phyloP scores from a whole-genome alignment of 2,888 invertebrate species.

The Meteorus colon region DNA sequence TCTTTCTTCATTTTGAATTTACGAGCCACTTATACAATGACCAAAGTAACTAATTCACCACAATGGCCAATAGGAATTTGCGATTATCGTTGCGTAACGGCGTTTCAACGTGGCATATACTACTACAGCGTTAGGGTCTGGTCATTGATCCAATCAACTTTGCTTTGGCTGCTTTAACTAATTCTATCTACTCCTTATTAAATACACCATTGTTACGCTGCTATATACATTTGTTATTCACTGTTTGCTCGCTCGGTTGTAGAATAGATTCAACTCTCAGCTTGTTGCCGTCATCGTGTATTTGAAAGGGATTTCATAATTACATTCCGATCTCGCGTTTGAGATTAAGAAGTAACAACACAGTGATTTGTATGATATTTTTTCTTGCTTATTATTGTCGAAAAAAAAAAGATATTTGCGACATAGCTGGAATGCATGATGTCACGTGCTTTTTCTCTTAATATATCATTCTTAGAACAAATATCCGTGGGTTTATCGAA shows the following conservation, averaged over 20 bases:
- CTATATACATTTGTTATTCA: not conserved
- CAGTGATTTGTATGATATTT: constrained; percentile 7
- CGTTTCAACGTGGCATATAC: constrained; percentile 52
- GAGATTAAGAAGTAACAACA: constrained; percentile 29
- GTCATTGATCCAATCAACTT: constrained; percentile 59
- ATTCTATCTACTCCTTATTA: not conserved
- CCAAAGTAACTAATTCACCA: constrained; percentile 42
- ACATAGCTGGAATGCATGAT: constrained; percentile 43
- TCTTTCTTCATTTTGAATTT: constrained; percentile 50
- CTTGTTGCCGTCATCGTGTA: not conserved
- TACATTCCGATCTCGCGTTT: constrained; percentile 55
- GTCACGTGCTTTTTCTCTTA: constrained; percentile 48
- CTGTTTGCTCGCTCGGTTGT: not conserved
- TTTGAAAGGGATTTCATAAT: constrained; percentile 56
- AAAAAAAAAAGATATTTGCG: not conserved
- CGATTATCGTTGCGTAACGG: constrained; percentile 57
- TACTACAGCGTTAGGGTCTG: constrained; percentile 47
- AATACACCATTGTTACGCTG: not conserved
- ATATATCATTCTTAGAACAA: constrained; percentile 46
- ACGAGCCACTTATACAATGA: constrained; percentile 51
- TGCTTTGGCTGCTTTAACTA: constrained; percentile 27
- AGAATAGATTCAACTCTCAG: constrained; percentile 9
- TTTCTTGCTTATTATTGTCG: not conserved
- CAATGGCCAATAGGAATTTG: constrained; percentile 51
- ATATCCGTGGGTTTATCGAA: constrained; percentile 24